A percentile compares a stretch with the other conserved stretches of the same genome.
These are phyloP conservation scores for Haemorhous mexicanus DNA, from an alignment of 2,113 vertebrate genomes.

Conservation along the genomic window DNA sequence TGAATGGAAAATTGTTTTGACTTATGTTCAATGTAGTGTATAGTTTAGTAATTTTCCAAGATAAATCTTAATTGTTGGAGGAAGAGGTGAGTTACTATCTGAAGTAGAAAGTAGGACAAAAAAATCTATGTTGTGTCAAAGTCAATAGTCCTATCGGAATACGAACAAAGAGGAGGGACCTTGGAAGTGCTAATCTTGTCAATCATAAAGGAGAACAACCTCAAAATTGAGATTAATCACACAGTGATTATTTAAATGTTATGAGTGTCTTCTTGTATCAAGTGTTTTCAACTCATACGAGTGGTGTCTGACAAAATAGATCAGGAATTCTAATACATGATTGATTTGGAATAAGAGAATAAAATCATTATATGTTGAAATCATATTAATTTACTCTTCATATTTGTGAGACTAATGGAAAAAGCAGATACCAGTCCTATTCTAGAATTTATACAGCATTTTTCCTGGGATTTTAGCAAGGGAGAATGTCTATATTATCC, in stretches of 20 bases:
- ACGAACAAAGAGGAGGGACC: not conserved
- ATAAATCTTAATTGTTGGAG: slow-evolving; percentile 20
- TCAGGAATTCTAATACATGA: not conserved
- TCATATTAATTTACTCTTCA: not conserved
- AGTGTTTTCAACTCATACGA: not conserved
- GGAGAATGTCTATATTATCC: not conserved
- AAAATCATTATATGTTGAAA: not conserved
- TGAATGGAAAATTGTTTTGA: slow-evolving; percentile 42
- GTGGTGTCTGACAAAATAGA: not conserved
- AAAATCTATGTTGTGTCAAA: not conserved
- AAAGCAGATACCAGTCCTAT: not conserved
- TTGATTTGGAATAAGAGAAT: not conserved
- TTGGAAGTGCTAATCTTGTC: not conserved
- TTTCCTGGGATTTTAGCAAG: not conserved
- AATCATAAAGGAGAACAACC: not conserved
- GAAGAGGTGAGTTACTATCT: slow-evolving; percentile 21
- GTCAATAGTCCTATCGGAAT: not conserved
- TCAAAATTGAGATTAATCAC: not conserved
- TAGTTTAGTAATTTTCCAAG: slow-evolving; percentile 32
- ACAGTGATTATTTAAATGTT: not conserved
- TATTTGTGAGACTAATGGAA: not conserved
- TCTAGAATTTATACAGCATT: not conserved
- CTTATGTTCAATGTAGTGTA: slow-evolving; percentile 37
- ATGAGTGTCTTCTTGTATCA: not conserved
- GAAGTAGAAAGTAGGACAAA: slow-evolving; percentile 6